Conservation (phyloP, 2,888 invertebrate species). For the Cataglyphis rosenhaueri region DNA sequence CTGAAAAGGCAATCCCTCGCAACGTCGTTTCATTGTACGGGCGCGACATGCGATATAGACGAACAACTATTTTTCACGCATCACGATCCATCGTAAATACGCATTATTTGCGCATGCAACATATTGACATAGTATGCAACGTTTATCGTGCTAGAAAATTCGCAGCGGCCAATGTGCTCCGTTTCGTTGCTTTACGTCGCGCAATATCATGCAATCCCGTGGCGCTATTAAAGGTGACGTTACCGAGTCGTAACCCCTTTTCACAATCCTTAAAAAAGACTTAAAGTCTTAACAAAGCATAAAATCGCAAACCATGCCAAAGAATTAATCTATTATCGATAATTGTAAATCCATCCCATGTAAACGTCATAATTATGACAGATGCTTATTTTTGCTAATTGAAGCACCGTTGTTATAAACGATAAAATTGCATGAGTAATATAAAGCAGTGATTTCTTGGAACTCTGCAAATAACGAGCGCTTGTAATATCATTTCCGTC, state of each 20-base stretch:
- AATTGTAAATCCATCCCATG: not conserved
- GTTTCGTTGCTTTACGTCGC: constrained; percentile 57
- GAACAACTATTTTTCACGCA: not conserved
- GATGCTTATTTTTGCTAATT: constrained; percentile 24
- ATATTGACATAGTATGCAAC: constrained; percentile 18
- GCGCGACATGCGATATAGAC: constrained; percentile 12
- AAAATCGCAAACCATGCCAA: not conserved
- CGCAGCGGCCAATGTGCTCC: constrained; percentile 33
- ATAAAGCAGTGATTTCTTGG: constrained; percentile 16
- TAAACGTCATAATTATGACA: not conserved
- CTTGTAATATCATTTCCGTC: constrained; percentile 2
- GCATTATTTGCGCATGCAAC: constrained; percentile 21
- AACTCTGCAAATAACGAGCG: constrained; percentile 8
- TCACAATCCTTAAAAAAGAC: constrained; percentile 1
- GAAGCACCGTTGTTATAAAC: not conserved
- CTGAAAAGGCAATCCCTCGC: not conserved
- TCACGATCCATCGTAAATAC: constrained; percentile 16
- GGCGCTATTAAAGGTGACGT: constrained; percentile 35
- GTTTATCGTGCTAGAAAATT: constrained; percentile 32
- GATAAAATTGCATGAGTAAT: constrained; percentile 21
- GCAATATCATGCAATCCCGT: constrained; percentile 57
- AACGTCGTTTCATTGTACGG: not conserved
- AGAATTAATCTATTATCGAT: constrained; percentile 15
- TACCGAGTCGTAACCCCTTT: constrained; percentile 12
- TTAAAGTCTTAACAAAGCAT: not conserved